Evolutionary conservation across 2,797 vertebrate species (phyloP).

Genomic region (Microctenopoma stevenorrisi): DNA sequence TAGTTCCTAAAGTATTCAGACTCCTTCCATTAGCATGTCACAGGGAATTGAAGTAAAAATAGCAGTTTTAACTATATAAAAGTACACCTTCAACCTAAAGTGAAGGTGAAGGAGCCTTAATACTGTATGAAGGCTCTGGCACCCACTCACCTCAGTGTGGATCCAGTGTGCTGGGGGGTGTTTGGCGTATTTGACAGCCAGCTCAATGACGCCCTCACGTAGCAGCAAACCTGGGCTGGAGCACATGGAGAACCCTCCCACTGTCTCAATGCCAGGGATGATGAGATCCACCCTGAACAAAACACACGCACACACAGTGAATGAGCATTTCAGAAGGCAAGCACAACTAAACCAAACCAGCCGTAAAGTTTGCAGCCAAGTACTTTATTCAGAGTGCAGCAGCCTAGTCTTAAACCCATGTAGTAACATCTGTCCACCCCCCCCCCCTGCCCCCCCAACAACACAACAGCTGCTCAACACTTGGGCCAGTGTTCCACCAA

Average conservation of each 20-base stretch:
- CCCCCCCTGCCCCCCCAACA: not conserved
- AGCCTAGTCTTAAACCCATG: conserved; percentile 13
- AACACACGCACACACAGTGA: not conserved
- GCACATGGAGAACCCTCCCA: conserved; percentile 97
- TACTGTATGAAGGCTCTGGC: not conserved
- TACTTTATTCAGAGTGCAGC: conserved; percentile 34
- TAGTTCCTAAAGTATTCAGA: not conserved
- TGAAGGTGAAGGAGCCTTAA: not conserved
- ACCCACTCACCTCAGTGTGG: conserved; percentile 87
- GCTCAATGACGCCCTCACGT: conserved; percentile 88
- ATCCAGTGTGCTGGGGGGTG: conserved; percentile 95
- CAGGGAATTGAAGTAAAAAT: too few relatives aligned
- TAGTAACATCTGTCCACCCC: conserved; percentile 23
- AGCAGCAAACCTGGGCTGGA: conserved; percentile 89
- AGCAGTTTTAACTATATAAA: too few relatives aligned
- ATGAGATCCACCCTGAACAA: conserved; percentile 92
- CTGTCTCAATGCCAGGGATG: conserved; percentile 90
- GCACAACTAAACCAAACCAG: conserved; percentile 54
- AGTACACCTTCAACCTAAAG: too few relatives aligned
- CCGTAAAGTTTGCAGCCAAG: conserved; percentile 25
- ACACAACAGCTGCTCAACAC: conserved; percentile 40
- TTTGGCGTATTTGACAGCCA: conserved; percentile 89
- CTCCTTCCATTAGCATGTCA: too few relatives aligned
- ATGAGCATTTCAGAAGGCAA: conserved; percentile 44
- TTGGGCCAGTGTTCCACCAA: conserved; percentile 55